These are phyloP conservation scores for Epinotia brunnichana DNA, from an alignment of 2,888 invertebrate species.

Conservation along the genomic window DNA sequence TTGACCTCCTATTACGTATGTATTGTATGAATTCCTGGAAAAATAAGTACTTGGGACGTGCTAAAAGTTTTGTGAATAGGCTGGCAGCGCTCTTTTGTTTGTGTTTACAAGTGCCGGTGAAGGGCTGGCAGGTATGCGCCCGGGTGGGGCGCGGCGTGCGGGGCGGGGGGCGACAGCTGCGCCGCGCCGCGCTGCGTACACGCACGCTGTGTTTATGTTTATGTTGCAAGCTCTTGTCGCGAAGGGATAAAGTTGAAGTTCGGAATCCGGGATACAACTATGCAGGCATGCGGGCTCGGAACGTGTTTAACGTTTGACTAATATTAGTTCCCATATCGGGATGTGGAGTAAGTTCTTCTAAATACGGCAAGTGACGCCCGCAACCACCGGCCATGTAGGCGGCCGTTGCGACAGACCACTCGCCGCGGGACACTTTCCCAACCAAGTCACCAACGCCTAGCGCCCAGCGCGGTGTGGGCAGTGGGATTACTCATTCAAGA, in stretches of 20 bases:
- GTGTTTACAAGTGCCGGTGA: conserved; percentile 41
- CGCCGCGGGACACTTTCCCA: conserved; percentile 23
- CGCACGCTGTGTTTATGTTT: conserved; percentile 41
- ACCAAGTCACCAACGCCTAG: background rate
- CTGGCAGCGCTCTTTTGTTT: conserved; percentile 35
- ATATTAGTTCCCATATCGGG: conserved; percentile 36
- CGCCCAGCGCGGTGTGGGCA: conserved; percentile 8
- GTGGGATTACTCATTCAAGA: conserved; percentile 24
- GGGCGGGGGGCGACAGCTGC: conserved; percentile 45
- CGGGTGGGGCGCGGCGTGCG: conserved; percentile 40
- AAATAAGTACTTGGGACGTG: background rate
- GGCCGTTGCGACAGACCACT: conserved; percentile 36
- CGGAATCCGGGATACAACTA: background rate
- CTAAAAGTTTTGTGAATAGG: background rate
- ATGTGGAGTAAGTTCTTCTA: conserved; percentile 31
- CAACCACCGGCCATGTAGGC: conserved; percentile 28
- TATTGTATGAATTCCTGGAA: background rate
- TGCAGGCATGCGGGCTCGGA: conserved; percentile 23
- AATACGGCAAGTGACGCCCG: conserved; percentile 31
- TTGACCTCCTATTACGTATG: background rate
- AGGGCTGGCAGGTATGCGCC: conserved; percentile 44
- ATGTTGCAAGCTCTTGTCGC: conserved; percentile 26
- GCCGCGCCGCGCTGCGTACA: conserved; percentile 35
- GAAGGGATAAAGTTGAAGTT: conserved; percentile 25
- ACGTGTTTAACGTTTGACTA: conserved; percentile 31